Evolutionary conservation across 2,113 vertebrate species (phyloP).

Genomic region (Pyrgilauda ruficollis): DNA sequence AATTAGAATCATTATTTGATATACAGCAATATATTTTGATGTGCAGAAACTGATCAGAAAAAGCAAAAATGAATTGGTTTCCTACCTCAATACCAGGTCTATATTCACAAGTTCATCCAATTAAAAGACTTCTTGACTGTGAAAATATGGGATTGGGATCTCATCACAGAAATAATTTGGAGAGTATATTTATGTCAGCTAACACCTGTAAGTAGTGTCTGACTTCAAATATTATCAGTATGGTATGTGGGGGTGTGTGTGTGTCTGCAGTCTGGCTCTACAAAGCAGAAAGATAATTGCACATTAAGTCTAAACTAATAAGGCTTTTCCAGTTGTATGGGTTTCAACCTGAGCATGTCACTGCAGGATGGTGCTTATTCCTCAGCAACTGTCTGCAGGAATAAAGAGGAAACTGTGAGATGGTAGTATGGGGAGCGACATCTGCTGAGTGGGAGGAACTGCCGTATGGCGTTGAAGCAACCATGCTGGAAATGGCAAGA

Average conservation of each 20-base stretch:
- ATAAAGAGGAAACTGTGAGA: not conserved
- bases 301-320: not conserved
- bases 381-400: not conserved
- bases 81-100: not conserved
- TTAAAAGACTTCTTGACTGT: not conserved
- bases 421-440: not conserved
- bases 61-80: not conserved
- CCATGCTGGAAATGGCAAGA: not conserved
- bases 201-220: not conserved
- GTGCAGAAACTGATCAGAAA: not conserved
- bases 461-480: not conserved
- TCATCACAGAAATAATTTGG: not conserved
- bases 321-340: not conserved
- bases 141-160: not conserved
- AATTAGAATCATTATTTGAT: not conserved
- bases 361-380: not conserved
- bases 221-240: not conserved
- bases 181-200: not conserved
- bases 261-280: not conserved
- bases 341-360: not conserved
- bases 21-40: not conserved
- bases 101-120: not conserved
- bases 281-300: not conserved
- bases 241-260: rapidly evolving
- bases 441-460: not conserved